Evolutionary conservation across 2,113 vertebrate species (phyloP), one percentile per base, ranked within the genome.

Genomic region (Ageneiosus marmoratus): DNA sequence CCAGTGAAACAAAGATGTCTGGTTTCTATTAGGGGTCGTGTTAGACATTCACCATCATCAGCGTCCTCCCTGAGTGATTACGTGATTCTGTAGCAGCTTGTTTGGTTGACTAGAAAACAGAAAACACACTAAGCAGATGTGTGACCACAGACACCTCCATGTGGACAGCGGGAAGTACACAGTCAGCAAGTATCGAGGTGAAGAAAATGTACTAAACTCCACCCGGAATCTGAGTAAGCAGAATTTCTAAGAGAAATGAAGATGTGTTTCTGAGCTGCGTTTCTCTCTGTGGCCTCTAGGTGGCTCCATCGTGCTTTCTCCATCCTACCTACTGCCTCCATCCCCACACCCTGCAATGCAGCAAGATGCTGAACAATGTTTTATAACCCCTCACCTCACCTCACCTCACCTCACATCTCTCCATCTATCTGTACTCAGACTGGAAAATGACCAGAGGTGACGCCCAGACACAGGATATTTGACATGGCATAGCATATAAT

Each of bases 321-420:
- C 8, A 34, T 48, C 34, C 0, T 62, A 18, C 29, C 8, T 24
- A 46, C 56, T 32, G 44, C 70, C 44, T 44, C 34, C 72, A 55
- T 83, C 15, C 46, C 7, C 83, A 75, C 29, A 67, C 86, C 86
- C 94, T 93, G 94, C 94, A 95, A 93, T 95, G 94, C 94, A 95
- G 91, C 93, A 94, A 85, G 46, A 75, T 32, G 20, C 12, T 27
- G 41, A 56, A 62, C 18, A 32, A 2, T 27, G 11, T 41, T 60
- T 77, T 18, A 48, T 24, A 48, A 1, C 22, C 46, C 29, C 72
- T 1, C 22, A n/a, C 11, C 55, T 0, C 55, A n/a, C 12, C 48
- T 0, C 48, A 77, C 16, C 10, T 29, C 16, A 51, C 5, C 37
- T 41, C 37, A 41, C 37, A 41, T 41, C 37, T 41, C 37, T n/a